Evolutionary conservation across 2,113 vertebrate genomes (phyloP), one percentile per base, ranked within the genome.

Genomic region (Oxyruncus cristatus): DNA sequence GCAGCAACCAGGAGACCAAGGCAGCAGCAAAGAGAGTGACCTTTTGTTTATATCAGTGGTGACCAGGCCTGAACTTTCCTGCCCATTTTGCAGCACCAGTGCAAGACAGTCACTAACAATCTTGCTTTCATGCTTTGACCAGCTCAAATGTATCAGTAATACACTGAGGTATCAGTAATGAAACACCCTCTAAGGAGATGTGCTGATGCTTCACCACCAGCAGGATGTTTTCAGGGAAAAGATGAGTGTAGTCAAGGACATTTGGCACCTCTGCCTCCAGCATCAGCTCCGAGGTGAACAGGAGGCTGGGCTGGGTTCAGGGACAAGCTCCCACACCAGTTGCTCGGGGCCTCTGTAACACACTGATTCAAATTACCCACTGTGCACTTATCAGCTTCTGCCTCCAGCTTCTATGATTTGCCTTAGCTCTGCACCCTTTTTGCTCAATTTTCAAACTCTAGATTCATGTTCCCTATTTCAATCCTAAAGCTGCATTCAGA

Each of bases 341-440:
- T 27, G 39, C 41, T 62, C 68, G 26, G 42, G 22, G 53, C 11
- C 35, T n/a, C 47, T n/a, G 14, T 42, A 41, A 58, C 13, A 74
- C 28, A 12, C 5, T 9, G 27, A 33, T 44, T 88, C 19, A 55
- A 55, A 33, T 21, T 26, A 26, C 33, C 28, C 24, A 7, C n/a
- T 14, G 14, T 4, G 9, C 14, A 39, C 1, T 0, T 24, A 37
- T 30, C 42, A 41, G 19, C 42, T 75, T 62, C 23, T 39, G 37
- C 44, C 49, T 44, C 11, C 70, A 62, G 21, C 39, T 49, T 52
- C 53, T 2, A 0, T 8, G 52, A 52, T 39, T 41, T 3, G 0
- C 68, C 56, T 68, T 33, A 2, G 0, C 59, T 55, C 62, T 37
- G n/a, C 50, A 50, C 14, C 1, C 5, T 23, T 41, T 61, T 59